Conservation (phyloP, 2,888 invertebrate genomes). For the Asteroscopus sphinx region DNA sequence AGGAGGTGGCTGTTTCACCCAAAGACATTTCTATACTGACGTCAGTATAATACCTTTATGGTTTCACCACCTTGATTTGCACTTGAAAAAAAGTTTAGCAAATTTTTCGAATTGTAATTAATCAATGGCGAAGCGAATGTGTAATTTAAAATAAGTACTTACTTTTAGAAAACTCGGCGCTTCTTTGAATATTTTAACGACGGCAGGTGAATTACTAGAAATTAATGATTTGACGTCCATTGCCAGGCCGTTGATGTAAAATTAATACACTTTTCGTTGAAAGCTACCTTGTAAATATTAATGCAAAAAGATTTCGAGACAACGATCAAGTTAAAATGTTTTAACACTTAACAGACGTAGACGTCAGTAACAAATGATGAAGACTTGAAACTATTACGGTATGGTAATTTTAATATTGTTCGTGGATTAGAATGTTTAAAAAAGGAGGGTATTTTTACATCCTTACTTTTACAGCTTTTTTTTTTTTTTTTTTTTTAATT, state of each 20-base stretch:
- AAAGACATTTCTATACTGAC: too few relatives aligned
- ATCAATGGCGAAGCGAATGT: neutral
- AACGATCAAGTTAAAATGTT: conserved; percentile 7
- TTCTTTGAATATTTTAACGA: conserved; percentile 8
- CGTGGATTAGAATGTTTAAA: too few relatives aligned
- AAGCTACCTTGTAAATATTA: conserved; percentile 2
- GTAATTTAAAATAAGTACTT: conserved; percentile 5
- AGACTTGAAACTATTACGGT: neutral
- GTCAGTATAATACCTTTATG: too few relatives aligned
- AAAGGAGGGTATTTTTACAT: neutral
- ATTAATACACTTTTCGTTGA: neutral
- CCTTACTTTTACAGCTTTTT: too few relatives aligned
- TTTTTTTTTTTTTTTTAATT: too few relatives aligned
- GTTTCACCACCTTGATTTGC: too few relatives aligned
- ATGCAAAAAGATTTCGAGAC: conserved; percentile 13
- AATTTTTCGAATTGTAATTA: too few relatives aligned
- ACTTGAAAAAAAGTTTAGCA: too few relatives aligned
- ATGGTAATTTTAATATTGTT: too few relatives aligned
- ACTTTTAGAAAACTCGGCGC: conserved; percentile 28
- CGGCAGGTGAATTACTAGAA: conserved; percentile 5
- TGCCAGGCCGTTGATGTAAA: conserved; percentile 3
- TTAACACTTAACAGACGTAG: conserved; percentile 8
- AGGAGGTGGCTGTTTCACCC: too few relatives aligned
- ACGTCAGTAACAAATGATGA: conserved; percentile 6
- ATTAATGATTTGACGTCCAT: conserved; percentile 42